phyloP scores from a whole-genome alignment of 2,797 vertebrate species.

The Denticeps clupeoides region DNA sequence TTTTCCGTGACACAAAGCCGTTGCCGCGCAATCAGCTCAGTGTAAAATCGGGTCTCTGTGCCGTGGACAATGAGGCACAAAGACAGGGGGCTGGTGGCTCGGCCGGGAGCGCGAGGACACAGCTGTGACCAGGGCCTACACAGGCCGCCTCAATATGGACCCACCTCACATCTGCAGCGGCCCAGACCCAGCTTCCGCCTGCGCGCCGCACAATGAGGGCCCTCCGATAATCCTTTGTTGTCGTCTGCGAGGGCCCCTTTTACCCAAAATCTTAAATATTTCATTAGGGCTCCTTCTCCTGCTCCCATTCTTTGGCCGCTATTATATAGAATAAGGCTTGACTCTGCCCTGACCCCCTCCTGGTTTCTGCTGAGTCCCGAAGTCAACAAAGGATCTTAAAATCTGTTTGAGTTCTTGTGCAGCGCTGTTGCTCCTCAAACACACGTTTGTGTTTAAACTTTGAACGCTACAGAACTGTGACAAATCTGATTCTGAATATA shows the following conservation, averaged over 20 bases:
- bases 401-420: constrained; percentile 46
- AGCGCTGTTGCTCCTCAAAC: constrained; percentile 47
- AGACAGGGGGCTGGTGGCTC: constrained; percentile 78
- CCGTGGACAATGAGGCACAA: constrained; percentile 68
- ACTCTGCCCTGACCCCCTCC: constrained; percentile 33
- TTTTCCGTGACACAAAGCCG: constrained; percentile 60
- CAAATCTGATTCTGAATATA: constrained; percentile 21
- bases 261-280: constrained; percentile 77
- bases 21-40: constrained; percentile 70
- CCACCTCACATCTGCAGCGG: constrained; percentile 71
- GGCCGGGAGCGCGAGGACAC: constrained; percentile 63
- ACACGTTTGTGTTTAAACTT: constrained; percentile 48
- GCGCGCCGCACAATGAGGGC: constrained; percentile 55
- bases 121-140: constrained; percentile 83
- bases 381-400: constrained; percentile 55
- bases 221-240: constrained; percentile 68
- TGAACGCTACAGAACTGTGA: constrained; percentile 10
- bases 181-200: constrained; percentile 65
- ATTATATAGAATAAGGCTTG: constrained; percentile 45
- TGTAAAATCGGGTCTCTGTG: constrained; percentile 72
- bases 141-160: constrained; percentile 75
- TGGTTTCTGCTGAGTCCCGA: constrained; percentile 24
- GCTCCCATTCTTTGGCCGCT: constrained; percentile 43
- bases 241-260: constrained; percentile 61
- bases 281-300: constrained; percentile 61